Base-by-base conservation (phyloP, 2,113 vertebrate species). In the Noturus placidus region DNA sequence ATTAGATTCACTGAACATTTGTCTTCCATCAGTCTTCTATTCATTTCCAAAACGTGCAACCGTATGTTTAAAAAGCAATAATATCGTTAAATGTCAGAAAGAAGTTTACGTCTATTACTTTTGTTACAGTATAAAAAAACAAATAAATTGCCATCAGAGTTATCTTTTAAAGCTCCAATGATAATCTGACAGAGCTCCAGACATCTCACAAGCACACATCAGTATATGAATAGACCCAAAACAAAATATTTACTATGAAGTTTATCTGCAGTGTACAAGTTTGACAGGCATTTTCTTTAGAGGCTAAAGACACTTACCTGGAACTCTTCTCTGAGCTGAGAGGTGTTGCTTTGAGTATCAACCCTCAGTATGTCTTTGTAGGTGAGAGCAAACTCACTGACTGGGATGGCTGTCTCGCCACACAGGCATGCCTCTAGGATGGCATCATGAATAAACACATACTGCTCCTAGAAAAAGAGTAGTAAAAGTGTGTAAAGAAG, bases 371-470 rank as follows among this genome's bases (percentile, higher is more conserved):
- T 97, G 93, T 99, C 97, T 92, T 97, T 97, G 82, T 97, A 99
- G 27, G 96, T 97, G 67, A 96, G 95, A 6, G 95, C 95, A 93
- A 99, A 99, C 92, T 99, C 97, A 0, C 94, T 95, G 5, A 97
- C 95, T 0, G 97, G 96, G 92, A 99, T 97, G 92, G 96, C 96
- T 1, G 98, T 99, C 92, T 99, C 98, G 79, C 98, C 98, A 0
- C 98, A 99, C 77, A 99, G 94, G 76, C 98, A 99, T 19, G 97
- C 98, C 92, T 99, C 98, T 92, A 99, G 93, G 89, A 99, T 98
- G 92, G 98, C 98, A 0, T 99, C 97, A 0, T 99, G 98, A 92
- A 99, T 99, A 92, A 99, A 99, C 84, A 99, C 91, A 0, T 99
- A 99, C 93, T 99, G 98, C 90, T 99, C 98, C 98, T 98, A 87